Conservation (phyloP, 2,113 vertebrate genomes). For the Ammodramus savannarum region DNA sequence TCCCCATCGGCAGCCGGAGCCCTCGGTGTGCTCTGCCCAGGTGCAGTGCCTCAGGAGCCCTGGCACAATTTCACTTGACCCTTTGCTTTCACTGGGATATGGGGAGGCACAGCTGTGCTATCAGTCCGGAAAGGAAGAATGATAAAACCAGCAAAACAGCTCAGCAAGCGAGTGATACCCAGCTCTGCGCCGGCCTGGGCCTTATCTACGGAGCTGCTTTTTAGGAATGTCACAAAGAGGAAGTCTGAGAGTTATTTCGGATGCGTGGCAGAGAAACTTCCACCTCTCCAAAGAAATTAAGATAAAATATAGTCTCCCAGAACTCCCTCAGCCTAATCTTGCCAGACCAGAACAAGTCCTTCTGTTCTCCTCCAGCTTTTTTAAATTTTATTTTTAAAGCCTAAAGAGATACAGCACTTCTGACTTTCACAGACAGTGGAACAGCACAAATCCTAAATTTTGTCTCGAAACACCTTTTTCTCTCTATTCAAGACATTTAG, state of each 20-base stretch:
- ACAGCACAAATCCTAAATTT: not conserved
- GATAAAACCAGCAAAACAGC: not conserved
- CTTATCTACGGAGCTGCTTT: not conserved
- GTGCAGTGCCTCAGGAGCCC: not conserved
- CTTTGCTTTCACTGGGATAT: not conserved
- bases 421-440: not conserved
- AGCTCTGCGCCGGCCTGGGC: not conserved
- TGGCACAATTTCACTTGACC: not conserved
- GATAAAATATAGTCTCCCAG: not conserved
- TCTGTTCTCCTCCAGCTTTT: not conserved
- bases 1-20: fast-evolving
- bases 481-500: not conserved
- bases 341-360: not conserved
- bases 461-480: not conserved
- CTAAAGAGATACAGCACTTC: not conserved
- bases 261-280: not conserved
- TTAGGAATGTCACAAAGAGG: not conserved
- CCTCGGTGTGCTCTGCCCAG: not conserved
- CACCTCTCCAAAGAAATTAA: conserved; percentile 23
- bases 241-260: not conserved
- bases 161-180: fast-evolving
- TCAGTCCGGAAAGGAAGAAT: not conserved
- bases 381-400: not conserved
- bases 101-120: conserved; percentile 22
- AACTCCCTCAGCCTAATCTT: conserved; percentile 16